These are phyloP conservation scores for Crossaster papposus DNA, from an alignment of 53 echinoderm and acorn worm genomes.

Conservation along the genomic window DNA sequence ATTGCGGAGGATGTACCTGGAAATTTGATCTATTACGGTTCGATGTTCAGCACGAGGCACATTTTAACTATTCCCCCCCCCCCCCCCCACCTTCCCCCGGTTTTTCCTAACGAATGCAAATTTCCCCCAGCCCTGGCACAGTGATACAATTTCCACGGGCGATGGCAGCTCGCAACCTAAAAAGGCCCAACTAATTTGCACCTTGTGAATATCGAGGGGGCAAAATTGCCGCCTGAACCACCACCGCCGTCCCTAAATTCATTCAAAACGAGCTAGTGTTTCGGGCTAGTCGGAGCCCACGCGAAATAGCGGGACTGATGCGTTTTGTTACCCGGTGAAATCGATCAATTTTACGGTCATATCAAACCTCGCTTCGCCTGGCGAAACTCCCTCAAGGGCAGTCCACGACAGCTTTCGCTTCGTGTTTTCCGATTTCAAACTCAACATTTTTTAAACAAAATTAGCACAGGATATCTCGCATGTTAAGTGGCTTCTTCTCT, in stretches of 20 bases:
- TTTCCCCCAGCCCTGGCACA: background rate
- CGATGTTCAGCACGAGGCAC: background rate
- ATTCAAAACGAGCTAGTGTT: background rate
- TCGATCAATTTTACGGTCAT: background rate
- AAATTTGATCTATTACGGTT: background rate
- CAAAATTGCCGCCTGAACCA: background rate
- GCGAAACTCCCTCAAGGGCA: background rate
- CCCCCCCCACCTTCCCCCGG: background rate
- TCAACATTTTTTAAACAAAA: no score
- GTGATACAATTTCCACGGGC: slow-evolving; percentile 27
- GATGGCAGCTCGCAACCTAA: background rate
- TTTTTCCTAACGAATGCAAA: background rate
- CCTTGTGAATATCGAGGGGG: slow-evolving; percentile 19
- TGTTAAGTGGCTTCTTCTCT: no score
- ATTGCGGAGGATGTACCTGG: background rate
- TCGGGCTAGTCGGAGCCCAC: background rate
- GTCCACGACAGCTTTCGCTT: background rate
- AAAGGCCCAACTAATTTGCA: slow-evolving; percentile 29
- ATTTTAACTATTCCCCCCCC: background rate
- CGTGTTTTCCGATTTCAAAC: background rate
- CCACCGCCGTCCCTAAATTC: background rate
- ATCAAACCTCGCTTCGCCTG: background rate
- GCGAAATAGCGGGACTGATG: background rate
- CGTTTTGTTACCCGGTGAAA: slow-evolving; percentile 5
- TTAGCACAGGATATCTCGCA: no score